phyloP scores from a whole-genome alignment of 1,140 invertebrate genomes.

The Pseudomyrmex pallidus region DNA sequence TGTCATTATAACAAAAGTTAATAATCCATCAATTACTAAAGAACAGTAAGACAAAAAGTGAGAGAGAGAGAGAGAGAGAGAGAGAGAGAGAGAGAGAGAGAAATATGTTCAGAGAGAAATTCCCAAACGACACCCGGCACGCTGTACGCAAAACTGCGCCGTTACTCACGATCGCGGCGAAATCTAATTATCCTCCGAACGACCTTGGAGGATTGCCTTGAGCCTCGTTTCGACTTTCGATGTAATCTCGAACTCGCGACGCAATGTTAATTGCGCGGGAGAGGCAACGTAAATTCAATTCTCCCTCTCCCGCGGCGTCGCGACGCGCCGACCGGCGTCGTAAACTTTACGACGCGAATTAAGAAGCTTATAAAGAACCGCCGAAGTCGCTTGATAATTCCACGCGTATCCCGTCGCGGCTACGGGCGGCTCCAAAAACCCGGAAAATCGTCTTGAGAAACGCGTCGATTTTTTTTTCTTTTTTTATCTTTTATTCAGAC shows the following conservation, averaged over 20 bases:
- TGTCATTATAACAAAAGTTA: background rate
- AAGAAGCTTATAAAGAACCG: constrained; percentile 67
- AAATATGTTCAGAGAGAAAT: constrained; percentile 11
- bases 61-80: background rate
- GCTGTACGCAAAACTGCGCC: constrained; percentile 22
- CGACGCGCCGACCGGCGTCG: constrained; percentile 27
- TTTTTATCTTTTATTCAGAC: background rate
- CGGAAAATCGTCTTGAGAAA: constrained; percentile 5
- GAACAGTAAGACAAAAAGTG: background rate
- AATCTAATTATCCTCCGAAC: constrained; percentile 66
- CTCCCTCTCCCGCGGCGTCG: constrained; percentile 4
- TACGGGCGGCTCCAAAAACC: constrained; percentile 14
- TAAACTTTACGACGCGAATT: constrained; percentile 67
- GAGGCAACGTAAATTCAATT: constrained; percentile 70
- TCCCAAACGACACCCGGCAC: background rate
- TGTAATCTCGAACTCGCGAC: constrained; percentile 67
- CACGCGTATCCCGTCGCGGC: constrained; percentile 32
- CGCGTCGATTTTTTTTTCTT: constrained; percentile 3
- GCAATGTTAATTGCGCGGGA: constrained; percentile 67
- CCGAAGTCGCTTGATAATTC: constrained; percentile 51
- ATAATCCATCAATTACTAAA: background rate
- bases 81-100: background rate
- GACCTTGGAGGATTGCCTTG: constrained; percentile 63
- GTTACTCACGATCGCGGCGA: constrained; percentile 45
- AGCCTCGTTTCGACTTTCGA: constrained; percentile 38